These are phyloP conservation scores for Xiphophorus maculatus DNA, from an alignment of 2,113 vertebrate species.

Conservation along the genomic window DNA sequence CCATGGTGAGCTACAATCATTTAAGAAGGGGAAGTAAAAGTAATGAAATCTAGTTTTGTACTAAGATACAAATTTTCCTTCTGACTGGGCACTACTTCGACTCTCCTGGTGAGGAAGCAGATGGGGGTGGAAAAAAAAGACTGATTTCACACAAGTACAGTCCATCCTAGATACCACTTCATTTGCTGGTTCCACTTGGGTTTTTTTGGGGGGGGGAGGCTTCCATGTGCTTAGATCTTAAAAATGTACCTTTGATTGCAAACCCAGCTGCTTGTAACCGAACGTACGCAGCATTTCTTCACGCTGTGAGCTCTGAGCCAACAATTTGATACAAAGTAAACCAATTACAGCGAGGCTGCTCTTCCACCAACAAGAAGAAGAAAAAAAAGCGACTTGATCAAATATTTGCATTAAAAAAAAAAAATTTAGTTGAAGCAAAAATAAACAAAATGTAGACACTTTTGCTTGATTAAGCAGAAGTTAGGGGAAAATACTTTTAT, in stretches of 20 bases:
- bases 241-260: constrained; percentile 35
- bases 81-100: neutral
- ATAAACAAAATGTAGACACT: neutral
- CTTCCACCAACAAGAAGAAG: neutral
- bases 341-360: constrained; percentile 19
- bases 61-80: neutral
- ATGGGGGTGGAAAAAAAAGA: neutral
- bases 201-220: neutral
- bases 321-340: constrained; percentile 20
- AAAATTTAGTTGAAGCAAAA: neutral
- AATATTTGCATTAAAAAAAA: constrained; percentile 1
- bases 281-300: constrained; percentile 19
- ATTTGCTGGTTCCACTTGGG: constrained; percentile 12
- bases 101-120: neutral
- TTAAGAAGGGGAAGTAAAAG: neutral
- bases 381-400: neutral
- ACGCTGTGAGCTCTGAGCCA: constrained; percentile 23
- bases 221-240: constrained; percentile 36
- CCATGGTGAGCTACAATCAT: neutral
- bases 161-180: neutral
- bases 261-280: constrained; percentile 11
- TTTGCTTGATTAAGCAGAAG: neutral
- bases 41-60: neutral
- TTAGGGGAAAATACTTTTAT: neutral
- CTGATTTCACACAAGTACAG: constrained; percentile 7